Conservation (phyloP, 2,888 invertebrate genomes). For the Nasonovia ribisnigri region DNA sequence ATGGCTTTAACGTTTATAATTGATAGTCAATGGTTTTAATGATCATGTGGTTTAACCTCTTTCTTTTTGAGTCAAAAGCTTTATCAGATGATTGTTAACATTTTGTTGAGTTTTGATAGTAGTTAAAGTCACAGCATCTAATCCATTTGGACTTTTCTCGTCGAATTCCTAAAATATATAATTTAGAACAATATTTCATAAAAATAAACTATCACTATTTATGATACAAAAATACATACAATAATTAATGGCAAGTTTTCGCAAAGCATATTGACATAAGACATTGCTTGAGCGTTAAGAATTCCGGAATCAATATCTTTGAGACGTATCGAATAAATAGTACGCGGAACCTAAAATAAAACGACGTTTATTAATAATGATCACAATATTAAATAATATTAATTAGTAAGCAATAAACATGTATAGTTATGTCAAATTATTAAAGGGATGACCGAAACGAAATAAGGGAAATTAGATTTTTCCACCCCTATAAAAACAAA, state of each 20-base stretch:
- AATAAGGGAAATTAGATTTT: not conserved
- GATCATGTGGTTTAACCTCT: constrained; percentile 27
- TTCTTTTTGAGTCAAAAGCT: constrained; percentile 43
- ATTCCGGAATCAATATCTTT: not conserved
- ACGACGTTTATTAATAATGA: not conserved
- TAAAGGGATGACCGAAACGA: not conserved
- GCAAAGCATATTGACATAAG: constrained; percentile 50
- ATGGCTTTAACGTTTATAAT: not conserved
- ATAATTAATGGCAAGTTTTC: constrained; percentile 53
- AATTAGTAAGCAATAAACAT: not conserved
- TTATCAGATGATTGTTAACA: constrained; percentile 44
- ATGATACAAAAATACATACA: constrained; percentile 28
- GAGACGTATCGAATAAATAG: constrained; percentile 22
- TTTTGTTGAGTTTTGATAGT: constrained; percentile 49
- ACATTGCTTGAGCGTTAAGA: constrained; percentile 36
- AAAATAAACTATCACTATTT: not conserved
- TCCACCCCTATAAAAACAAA: not conserved
- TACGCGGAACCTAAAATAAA: constrained; percentile 45
- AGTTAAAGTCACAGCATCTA: constrained; percentile 22
- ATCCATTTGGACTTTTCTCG: constrained; percentile 28
- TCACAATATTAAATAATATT: no score
- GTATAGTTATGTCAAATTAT: not conserved
- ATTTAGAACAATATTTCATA: not conserved
- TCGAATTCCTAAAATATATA: constrained; percentile 49
- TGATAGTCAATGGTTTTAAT: not conserved